These are phyloP conservation scores for Torymus texanus DNA, from an alignment of 2,888 invertebrate genomes.

Conservation along the genomic window DNA sequence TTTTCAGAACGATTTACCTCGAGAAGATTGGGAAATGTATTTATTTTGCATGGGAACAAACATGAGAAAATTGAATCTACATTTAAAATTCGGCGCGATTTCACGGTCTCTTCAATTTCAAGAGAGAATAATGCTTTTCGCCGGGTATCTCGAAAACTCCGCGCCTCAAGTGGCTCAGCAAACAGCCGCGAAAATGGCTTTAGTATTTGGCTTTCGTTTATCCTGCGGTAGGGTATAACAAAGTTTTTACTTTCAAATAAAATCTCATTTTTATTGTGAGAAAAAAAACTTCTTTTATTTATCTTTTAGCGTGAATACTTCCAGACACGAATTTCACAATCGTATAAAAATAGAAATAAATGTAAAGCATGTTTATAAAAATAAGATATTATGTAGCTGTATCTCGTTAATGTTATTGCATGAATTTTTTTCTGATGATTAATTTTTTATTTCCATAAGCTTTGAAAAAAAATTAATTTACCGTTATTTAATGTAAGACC, in stretches of 20 bases:
- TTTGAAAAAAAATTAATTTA: too few species aligned
- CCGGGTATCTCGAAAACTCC: conserved; percentile 22
- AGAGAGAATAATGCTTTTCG: conserved; percentile 32
- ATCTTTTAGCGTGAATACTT: not conserved
- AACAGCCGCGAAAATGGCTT: conserved; percentile 39
- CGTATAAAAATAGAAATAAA: not conserved
- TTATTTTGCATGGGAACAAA: conserved; percentile 27
- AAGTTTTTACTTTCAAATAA: conserved; percentile 20
- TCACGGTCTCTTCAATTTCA: conserved; percentile 21
- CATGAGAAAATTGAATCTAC: conserved; percentile 42
- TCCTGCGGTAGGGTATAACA: not conserved
- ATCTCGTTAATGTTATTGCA: too few species aligned
- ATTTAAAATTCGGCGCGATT: conserved; percentile 29
- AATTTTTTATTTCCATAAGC: too few species aligned
- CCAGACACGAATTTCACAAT: not conserved
- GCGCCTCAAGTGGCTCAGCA: conserved; percentile 37
- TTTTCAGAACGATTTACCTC: not conserved
- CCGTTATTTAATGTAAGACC: too few species aligned
- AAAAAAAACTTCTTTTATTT: conserved; percentile 15
- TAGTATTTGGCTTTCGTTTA: conserved; percentile 38
- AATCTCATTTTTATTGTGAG: conserved; percentile 16
- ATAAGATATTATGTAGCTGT: too few species aligned
- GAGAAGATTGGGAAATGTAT: conserved; percentile 8
- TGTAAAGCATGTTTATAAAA: not conserved
- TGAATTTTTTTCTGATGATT: too few species aligned